phyloP scores from a whole-genome alignment of 2,888 invertebrate genomes.

The Tuta absoluta region DNA sequence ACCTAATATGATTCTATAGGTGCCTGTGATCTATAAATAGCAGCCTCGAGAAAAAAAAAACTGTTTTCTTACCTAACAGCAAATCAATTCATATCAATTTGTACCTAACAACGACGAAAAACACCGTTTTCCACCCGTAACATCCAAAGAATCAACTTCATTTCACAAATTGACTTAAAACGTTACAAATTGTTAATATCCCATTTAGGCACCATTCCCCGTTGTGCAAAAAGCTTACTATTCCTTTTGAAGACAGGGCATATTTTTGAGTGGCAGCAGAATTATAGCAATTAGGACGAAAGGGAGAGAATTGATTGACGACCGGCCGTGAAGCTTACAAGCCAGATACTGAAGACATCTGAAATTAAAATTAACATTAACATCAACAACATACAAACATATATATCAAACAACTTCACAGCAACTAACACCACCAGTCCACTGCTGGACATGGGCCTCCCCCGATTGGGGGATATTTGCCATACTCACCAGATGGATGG shows the following conservation, averaged over 20 bases:
- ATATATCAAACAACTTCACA: too few species aligned
- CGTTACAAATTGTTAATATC: slow-evolving; percentile 9
- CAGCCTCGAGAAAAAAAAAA: too few species aligned
- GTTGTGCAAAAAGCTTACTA: neutral
- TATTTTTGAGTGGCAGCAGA: neutral
- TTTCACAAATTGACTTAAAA: slow-evolving; percentile 2
- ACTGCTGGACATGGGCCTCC: too few species aligned
- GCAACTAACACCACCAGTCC: too few species aligned
- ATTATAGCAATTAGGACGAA: neutral
- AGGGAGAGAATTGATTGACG: slow-evolving; percentile 1
- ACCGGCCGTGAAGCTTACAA: neutral
- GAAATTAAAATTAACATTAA: neutral
- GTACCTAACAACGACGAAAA: neutral
- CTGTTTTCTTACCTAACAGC: too few species aligned
- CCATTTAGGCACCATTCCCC: neutral
- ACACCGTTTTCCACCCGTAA: neutral
- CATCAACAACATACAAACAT: too few species aligned
- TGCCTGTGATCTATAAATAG: too few species aligned
- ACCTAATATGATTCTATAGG: too few species aligned
- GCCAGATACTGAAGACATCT: neutral
- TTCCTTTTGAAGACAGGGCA: neutral
- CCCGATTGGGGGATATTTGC: too few species aligned
- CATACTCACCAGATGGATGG: too few species aligned
- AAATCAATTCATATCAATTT: neutral
- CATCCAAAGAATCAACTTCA: neutral